Percentiles rank a stretch among this genome's conserved stretches.
Conservation (phyloP, 2,888 invertebrate species). For the Lacanobia wlatinum region DNA sequence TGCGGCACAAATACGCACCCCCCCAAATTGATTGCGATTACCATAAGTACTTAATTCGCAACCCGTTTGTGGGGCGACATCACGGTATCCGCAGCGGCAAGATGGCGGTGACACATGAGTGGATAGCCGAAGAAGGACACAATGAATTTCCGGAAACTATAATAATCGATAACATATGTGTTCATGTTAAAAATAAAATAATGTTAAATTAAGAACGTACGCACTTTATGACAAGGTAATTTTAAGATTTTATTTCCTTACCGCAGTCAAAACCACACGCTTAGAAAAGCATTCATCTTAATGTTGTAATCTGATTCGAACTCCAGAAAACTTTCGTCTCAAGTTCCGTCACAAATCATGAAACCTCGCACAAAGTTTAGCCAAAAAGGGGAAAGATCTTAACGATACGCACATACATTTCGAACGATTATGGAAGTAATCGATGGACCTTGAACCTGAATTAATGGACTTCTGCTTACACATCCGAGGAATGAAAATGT, state of each 20-base stretch:
- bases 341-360: constrained; percentile 54
- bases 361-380: constrained; percentile 32
- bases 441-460: constrained; percentile 50
- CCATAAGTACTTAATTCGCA: too few relatives aligned
- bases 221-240: neutral
- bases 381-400: constrained; percentile 42
- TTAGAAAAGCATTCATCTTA: constrained; percentile 51
- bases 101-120: too few relatives aligned
- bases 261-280: constrained; percentile 31
- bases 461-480: constrained; percentile 20
- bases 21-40: too few relatives aligned
- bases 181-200: too few relatives aligned
- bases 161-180: too few relatives aligned
- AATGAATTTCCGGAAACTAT: too few relatives aligned
- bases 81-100: too few relatives aligned
- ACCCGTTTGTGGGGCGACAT: too few relatives aligned
- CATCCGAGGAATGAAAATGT: neutral
- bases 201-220: too few relatives aligned
- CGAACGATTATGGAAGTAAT: constrained; percentile 40
- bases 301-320: constrained; percentile 45
- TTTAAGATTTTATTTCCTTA: neutral
- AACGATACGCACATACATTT: constrained; percentile 47
- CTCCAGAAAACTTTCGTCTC: constrained; percentile 39
- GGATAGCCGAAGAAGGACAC: too few relatives aligned
- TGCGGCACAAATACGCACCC: too few relatives aligned